Evolutionary conservation across 2,888 invertebrate species (phyloP), one percentile per base, ranked within the genome.

Genomic region (Vandiemenella viatica): DNA sequence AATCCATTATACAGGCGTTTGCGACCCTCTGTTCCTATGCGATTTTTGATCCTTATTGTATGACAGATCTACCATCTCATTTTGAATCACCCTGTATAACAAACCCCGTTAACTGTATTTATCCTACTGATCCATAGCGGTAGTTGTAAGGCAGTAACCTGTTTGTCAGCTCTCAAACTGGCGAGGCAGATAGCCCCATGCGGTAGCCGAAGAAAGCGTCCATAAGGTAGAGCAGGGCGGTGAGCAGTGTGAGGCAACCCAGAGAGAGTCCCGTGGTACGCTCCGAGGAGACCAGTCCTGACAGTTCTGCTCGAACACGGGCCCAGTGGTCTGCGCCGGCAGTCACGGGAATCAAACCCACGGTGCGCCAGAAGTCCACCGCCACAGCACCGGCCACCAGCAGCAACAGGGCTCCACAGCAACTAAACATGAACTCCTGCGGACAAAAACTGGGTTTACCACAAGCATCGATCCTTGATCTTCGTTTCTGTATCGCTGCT

Each of bases 321-420:
- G 48, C 51, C 50, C 49, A 53, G 15, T 46, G 40, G 15, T 37
- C 46, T 4, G 45, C 43, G 17, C 47, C 48, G 7, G 51, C 47
- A 13, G 49, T 48, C 16, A 51, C 49, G 8, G 53, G 51, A 2
- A 51, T 46, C 18, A 53, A 37, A 5, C 51, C 51, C 19, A 53
- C 53, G 5, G 49, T 46, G 16, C 53, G 50, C 53, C 53, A 53
- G 40, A 53, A 53, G 45, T 53, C 53, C 38, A 53, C 50, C n/a
- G 53, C 53, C 16, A 53, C 50, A 32, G 53, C 45, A 19, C 53
- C 53, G 17, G 45, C 41, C 4, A 51, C 7, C 23, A 53, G 38
- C n/a, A 53, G 37, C 8, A 53, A 20, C 21, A 53, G 41, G 5
- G 51, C 51, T 19, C 53, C 53, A 20, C 43, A 19, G 21, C 46